phyloP scores from a whole-genome alignment of 2,888 invertebrate genomes.

The Sarcophaga carnaria region DNA sequence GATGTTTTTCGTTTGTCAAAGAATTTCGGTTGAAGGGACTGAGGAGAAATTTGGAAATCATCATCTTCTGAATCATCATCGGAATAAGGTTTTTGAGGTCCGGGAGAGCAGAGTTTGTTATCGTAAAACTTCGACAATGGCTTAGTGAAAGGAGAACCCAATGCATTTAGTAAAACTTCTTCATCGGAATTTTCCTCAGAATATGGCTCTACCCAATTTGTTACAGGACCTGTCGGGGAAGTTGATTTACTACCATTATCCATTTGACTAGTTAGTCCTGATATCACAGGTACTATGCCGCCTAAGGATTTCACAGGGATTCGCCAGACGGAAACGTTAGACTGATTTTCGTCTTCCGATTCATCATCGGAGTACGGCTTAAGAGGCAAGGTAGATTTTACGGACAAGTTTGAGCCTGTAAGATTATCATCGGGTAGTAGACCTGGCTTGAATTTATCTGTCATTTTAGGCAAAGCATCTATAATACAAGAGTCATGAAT shows the following conservation, averaged over 20 bases:
- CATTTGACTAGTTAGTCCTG: no score
- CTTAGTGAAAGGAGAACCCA: no score
- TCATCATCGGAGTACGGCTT: constrained; percentile 36
- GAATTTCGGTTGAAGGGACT: neutral
- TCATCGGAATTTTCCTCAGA: constrained; percentile 10
- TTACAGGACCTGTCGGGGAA: neutral
- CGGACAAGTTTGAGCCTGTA: neutral
- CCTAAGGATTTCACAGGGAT: no score
- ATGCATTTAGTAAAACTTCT: neutral
- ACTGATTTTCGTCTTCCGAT: constrained; percentile 30
- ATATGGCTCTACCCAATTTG: neutral
- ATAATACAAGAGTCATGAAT: no score
- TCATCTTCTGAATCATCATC: constrained; percentile 48
- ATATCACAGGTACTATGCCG: no score
- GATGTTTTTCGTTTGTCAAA: neutral
- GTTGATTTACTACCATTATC: neutral
- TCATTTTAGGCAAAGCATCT: no score
- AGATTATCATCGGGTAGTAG: neutral
- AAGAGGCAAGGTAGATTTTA: neutral
- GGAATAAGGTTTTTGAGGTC: constrained; percentile 12
- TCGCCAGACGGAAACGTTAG: neutral
- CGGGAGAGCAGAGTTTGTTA: neutral
- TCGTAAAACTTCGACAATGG: neutral
- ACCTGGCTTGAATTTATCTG: no score
- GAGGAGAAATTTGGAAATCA: neutral